Evolutionary conservation across 2,113 vertebrate genomes (phyloP).

Genomic region (Dendropsophus ebraccatus): DNA sequence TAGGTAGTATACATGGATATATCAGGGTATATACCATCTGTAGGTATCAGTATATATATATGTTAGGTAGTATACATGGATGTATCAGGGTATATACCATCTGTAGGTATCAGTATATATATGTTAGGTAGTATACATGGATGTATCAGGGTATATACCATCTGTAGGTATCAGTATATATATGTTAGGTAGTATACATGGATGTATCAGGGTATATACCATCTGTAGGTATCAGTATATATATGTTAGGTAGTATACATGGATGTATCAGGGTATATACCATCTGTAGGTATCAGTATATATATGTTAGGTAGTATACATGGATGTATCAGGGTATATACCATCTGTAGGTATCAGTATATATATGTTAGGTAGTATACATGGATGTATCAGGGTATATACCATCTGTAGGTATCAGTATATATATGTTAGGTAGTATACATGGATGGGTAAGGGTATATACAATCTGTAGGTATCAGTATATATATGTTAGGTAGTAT

Average conservation of each 20-base stretch:
- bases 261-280: neutral
- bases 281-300: neutral
- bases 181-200: neutral
- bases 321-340: neutral
- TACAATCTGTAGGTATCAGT: no score
- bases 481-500: no score
- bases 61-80: no score
- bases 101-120: no score
- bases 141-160: no score
- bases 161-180: neutral
- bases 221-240: neutral
- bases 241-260: neutral
- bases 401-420: neutral
- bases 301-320: neutral
- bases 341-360: neutral
- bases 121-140: no score
- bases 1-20: no score
- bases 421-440: neutral
- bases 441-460: neutral
- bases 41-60: no score
- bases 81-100: no score
- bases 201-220: no score
- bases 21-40: no score
- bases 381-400: neutral
- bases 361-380: neutral